Percentiles rank a stretch among this genome's conserved stretches.
Conservation (phyloP, 2,888 invertebrate genomes). For the Macaria notata region DNA sequence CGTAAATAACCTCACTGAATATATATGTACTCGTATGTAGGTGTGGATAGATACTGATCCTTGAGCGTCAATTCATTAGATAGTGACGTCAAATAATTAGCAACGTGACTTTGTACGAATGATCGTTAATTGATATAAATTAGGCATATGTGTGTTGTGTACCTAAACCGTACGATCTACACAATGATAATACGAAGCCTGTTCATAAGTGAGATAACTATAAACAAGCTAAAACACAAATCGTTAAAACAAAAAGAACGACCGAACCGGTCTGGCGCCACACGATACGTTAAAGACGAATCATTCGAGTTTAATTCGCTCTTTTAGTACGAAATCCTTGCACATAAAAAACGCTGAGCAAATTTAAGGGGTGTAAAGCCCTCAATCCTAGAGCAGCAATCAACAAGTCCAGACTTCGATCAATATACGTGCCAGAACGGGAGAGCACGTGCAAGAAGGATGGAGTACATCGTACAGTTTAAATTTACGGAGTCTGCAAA, state of each 20-base stretch:
- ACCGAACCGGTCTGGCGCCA: constrained; percentile 23
- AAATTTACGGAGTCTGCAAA: constrained; percentile 29
- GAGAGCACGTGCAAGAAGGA: constrained; percentile 55
- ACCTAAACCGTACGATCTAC: background rate
- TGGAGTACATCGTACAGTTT: constrained; percentile 36
- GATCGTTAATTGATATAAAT: constrained; percentile 9
- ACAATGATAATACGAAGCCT: too few relatives aligned
- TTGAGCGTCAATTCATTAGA: constrained; percentile 15
- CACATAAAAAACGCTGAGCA: constrained; percentile 26
- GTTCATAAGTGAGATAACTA: too few relatives aligned
- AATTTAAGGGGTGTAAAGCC: constrained; percentile 56
- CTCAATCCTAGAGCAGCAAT: constrained; percentile 53
- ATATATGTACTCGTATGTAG: too few relatives aligned
- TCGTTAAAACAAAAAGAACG: too few relatives aligned
- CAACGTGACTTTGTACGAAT: constrained; percentile 19
- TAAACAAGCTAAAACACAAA: too few relatives aligned
- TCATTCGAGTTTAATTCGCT: constrained; percentile 23
- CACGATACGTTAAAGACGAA: constrained; percentile 12
- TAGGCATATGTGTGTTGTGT: background rate
- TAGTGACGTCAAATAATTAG: constrained; percentile 25
- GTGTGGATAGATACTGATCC: too few relatives aligned
- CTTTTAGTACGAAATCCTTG: constrained; percentile 7
- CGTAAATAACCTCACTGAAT: too few relatives aligned
- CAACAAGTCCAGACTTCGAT: constrained; percentile 81
- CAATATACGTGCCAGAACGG: constrained; percentile 67